Evolutionary conservation across 2,888 invertebrate species (phyloP).

Genomic region (Athrips mouffetella): DNA sequence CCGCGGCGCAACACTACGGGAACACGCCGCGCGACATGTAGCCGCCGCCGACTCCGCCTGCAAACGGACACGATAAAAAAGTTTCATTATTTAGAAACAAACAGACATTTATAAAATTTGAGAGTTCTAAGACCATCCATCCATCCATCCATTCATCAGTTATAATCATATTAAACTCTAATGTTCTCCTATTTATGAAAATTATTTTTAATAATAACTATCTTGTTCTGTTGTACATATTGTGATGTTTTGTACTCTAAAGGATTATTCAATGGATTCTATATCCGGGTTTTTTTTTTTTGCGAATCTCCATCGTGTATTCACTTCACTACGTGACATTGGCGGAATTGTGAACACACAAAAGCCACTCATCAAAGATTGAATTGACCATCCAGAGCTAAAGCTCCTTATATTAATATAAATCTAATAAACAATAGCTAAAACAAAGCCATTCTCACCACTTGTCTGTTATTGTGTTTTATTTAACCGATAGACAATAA

Average conservation of each 20-base stretch:
- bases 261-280: no score
- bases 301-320: no score
- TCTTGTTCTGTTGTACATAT: no score
- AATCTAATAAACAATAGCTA: background rate
- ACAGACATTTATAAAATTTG: background rate
- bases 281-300: no score
- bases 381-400: background rate
- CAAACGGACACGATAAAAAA: conserved; percentile 1
- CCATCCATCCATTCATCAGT: no score
- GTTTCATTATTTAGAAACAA: background rate
- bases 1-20: conserved; percentile 58
- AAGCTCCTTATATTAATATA: background rate
- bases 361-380: background rate
- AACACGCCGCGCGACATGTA: conserved; percentile 34
- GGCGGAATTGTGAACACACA: background rate
- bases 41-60: conserved; percentile 26
- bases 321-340: background rate
- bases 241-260: no score
- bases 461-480: no score
- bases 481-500: no score
- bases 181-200: no score
- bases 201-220: no score
- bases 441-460: no score
- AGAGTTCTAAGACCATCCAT: background rate
- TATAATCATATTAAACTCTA: no score